A percentile compares a stretch with the other conserved stretches of the same genome.
Evolutionary conservation across 2,888 invertebrate species (phyloP).

Genomic region (Apodemia mormo): DNA sequence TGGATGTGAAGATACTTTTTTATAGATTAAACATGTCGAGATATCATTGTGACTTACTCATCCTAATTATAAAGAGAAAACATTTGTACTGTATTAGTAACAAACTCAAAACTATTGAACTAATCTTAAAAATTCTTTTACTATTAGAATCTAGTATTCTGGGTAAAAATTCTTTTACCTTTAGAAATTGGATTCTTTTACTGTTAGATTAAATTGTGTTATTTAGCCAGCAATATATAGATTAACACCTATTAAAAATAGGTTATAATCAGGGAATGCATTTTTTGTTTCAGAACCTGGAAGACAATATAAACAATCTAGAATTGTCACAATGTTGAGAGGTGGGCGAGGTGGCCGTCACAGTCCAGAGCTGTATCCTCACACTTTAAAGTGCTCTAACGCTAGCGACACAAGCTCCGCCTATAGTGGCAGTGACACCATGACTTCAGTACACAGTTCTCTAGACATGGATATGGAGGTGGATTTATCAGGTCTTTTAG

Average conservation of each 20-base stretch:
- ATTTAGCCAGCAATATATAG: too few relatives aligned
- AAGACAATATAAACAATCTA: conserved; percentile 53
- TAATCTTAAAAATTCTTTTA: too few relatives aligned
- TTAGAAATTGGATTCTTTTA: too few relatives aligned
- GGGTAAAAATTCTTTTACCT: too few relatives aligned
- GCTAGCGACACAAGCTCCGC: conserved; percentile 98
- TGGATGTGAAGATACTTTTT: too few relatives aligned
- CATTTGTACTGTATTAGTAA: too few relatives aligned
- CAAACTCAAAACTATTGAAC: too few relatives aligned
- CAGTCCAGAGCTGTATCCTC: conserved; percentile 91
- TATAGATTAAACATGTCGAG: too few relatives aligned
- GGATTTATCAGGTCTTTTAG: conserved; percentile 95
- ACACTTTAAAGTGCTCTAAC: conserved; percentile 88
- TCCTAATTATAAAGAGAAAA: too few relatives aligned
- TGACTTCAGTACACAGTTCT: conserved; percentile 95
- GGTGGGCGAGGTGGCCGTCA: conserved; percentile 81
- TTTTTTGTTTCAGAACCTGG: conserved; percentile 63
- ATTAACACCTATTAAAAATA: neutral
- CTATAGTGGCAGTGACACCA: conserved; percentile 97
- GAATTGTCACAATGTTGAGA: conserved; percentile 81
- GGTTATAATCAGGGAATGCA: neutral
- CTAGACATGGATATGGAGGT: conserved; percentile 90
- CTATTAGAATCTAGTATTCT: too few relatives aligned
- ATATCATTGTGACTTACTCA: too few relatives aligned
- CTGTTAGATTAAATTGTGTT: too few relatives aligned